These are phyloP conservation scores for Catocala sponsa DNA, from an alignment of 2,888 invertebrate genomes.

Conservation along the genomic window DNA sequence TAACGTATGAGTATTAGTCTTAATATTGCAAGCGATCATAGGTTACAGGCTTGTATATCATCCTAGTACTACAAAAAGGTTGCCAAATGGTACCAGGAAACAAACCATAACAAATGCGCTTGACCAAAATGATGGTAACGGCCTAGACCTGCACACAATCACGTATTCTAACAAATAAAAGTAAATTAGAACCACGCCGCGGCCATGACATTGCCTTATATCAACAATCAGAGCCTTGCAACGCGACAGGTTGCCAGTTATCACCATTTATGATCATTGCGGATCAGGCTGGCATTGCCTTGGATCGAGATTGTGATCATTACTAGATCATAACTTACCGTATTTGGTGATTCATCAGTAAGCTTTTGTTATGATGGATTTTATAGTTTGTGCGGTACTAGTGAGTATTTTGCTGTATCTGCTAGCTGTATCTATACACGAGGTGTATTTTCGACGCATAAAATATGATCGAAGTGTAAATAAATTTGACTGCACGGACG, in stretches of 20 bases:
- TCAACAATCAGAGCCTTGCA: constrained; percentile 47
- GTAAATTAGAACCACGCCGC: constrained; percentile 10
- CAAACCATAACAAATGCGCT: not conserved
- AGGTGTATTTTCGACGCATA: not conserved
- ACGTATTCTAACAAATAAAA: constrained; percentile 15
- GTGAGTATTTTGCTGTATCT: not conserved
- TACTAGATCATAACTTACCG: constrained; percentile 52
- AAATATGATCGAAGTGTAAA: no score
- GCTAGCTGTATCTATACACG: not conserved
- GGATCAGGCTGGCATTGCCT: constrained; percentile 45
- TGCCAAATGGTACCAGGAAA: no score
- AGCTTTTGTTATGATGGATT: constrained; percentile 3
- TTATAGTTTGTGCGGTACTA: constrained; percentile 4
- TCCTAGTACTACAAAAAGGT: no score
- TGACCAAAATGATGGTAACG: constrained; percentile 1
- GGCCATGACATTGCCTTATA: constrained; percentile 55
- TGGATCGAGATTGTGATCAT: constrained; percentile 42
- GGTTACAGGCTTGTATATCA: no score
- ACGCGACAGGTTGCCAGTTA: constrained; percentile 49
- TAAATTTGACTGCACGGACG: no score
- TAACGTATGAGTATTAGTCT: no score
- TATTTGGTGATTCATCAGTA: constrained; percentile 45
- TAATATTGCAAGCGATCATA: no score
- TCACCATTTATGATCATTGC: constrained; percentile 55
- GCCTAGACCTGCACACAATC: constrained; percentile 7